These are phyloP conservation scores for Hydriomena furcata DNA, from an alignment of 2,888 invertebrate genomes.

Conservation along the genomic window DNA sequence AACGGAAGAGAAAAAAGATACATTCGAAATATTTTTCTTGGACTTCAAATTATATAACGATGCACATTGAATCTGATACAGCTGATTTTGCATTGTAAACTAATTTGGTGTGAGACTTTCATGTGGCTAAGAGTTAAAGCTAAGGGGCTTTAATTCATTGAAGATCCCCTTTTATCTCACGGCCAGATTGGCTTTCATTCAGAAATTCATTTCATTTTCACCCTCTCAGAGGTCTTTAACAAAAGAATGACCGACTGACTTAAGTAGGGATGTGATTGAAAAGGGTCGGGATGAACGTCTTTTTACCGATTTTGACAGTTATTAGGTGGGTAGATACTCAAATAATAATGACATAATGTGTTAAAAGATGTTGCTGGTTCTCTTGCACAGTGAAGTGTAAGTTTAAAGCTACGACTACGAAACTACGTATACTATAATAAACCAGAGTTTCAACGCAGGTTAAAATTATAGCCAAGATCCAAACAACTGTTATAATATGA, in stretches of 20 bases:
- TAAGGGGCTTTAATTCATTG: conserved; percentile 74
- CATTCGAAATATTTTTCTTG: too few species aligned
- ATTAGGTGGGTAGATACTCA: conserved; percentile 25
- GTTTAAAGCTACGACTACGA: too few species aligned
- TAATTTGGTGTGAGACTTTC: background rate
- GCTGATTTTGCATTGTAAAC: background rate
- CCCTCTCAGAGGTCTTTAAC: conserved; percentile 70
- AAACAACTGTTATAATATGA: too few species aligned
- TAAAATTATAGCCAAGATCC: too few species aligned
- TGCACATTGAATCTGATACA: background rate
- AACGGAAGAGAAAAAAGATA: too few species aligned
- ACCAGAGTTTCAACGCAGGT: too few species aligned
- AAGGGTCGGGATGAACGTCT: conserved; percentile 52
- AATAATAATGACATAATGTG: conserved; percentile 2
- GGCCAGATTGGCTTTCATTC: conserved; percentile 75
- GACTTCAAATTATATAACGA: background rate
- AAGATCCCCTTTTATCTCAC: conserved; percentile 73
- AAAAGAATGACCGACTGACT: conserved; percentile 79
- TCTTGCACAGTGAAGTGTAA: too few species aligned
- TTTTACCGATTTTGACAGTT: conserved; percentile 49
- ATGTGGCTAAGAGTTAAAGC: conserved; percentile 6
- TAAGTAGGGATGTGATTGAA: conserved; percentile 56
- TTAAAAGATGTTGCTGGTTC: background rate
- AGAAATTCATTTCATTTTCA: conserved; percentile 82
- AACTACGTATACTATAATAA: too few species aligned